Percentiles rank a stretch among this genome's conserved stretches.
These are phyloP conservation scores for Macrochelys suwanniensis DNA, from an alignment of 2,797 vertebrate species.

Conservation along the genomic window DNA sequence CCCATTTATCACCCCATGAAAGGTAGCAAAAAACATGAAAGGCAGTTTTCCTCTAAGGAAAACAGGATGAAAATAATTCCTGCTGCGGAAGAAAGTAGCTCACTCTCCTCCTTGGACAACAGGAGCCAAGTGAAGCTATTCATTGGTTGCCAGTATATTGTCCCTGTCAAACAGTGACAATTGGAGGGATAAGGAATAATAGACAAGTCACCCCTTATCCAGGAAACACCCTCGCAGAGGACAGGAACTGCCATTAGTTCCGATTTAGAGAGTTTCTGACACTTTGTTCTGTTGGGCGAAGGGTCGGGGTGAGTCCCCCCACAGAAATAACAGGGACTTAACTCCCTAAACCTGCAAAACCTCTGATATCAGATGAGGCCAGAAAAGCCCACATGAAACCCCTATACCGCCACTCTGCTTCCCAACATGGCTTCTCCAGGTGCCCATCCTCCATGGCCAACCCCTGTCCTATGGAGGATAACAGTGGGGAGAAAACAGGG, in stretches of 20 bases:
- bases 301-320: too few species aligned
- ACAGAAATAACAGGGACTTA: too few species aligned
- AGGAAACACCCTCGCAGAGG: neutral
- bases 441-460: rapidly evolving
- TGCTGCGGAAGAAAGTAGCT: rapidly evolving
- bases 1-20: neutral
- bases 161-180: neutral
- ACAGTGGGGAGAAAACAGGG: neutral
- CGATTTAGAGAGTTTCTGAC: neutral
- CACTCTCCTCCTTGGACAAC: neutral
- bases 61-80: neutral
- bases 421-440: neutral
- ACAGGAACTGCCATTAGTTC: neutral
- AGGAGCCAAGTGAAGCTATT: neutral
- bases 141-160: neutral
- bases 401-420: neutral
- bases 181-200: neutral
- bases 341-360: neutral
- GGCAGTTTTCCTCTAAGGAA: neutral
- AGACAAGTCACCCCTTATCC: neutral
- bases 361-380: neutral
- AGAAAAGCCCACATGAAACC: neutral
- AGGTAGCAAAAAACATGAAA: neutral
- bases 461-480: too few species aligned
- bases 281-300: neutral